Conservation (phyloP, 1,140 invertebrate species). For the Globodera rostochiensis region DNA sequence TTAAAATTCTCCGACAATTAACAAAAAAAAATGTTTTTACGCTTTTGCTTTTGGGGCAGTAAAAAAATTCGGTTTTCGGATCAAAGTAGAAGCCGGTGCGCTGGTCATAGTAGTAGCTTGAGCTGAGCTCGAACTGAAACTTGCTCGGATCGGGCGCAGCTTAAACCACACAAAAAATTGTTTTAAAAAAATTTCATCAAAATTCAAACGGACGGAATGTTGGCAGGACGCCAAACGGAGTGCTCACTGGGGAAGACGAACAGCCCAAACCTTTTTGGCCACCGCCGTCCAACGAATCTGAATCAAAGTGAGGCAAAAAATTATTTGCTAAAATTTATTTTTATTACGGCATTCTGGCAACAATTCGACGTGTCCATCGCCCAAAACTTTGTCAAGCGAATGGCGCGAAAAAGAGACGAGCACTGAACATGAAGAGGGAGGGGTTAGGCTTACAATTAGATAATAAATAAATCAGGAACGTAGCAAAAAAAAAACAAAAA, state of each 20-base stretch:
- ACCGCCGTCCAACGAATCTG: too few species aligned
- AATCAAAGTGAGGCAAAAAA: too few species aligned
- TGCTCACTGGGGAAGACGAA: not conserved
- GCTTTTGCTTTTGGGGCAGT: conserved; percentile 8
- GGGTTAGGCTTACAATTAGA: not conserved
- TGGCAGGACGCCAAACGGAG: conserved; percentile 2
- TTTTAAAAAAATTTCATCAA: not conserved
- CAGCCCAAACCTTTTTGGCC: not conserved
- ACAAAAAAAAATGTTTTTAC: not conserved
- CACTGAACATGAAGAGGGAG: not conserved
- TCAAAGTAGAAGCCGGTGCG: conserved; percentile 86
- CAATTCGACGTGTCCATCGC: not conserved
- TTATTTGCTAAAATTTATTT: too few species aligned
- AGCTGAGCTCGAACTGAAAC: conserved; percentile 92
- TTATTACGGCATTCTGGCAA: not conserved
- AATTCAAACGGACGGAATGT: not conserved
- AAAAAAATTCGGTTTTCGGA: conserved; percentile 52
- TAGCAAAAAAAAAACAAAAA: not conserved
- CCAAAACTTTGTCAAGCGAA: not conserved
- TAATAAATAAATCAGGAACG: too few species aligned
- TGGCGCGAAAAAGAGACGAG: conserved; percentile 8
- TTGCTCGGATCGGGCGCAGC: conserved; percentile 79
- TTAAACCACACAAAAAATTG: conserved; percentile 16
- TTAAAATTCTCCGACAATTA: not conserved
- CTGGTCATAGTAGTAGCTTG: conserved; percentile 94